Evolutionary conservation across 2,113 vertebrate genomes (phyloP).

Genomic region (Gasterosteus aculeatus): DNA sequence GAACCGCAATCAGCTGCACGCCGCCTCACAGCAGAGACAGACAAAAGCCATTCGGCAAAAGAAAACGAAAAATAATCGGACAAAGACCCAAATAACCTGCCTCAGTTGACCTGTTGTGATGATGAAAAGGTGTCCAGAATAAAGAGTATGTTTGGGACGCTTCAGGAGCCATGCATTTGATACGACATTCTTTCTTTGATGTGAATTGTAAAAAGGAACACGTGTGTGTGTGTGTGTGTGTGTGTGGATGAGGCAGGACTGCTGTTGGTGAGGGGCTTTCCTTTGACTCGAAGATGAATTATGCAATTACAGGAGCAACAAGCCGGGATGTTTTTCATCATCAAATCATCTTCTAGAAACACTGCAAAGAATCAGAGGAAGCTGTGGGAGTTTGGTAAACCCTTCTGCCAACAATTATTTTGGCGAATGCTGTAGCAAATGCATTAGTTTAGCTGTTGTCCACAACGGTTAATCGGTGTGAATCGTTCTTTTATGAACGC

Average conservation of each 20-base stretch:
- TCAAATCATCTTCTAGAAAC: not conserved
- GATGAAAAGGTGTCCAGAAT: slow-evolving; percentile 5
- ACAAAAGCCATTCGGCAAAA: slow-evolving; percentile 31
- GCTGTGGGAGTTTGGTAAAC: not conserved
- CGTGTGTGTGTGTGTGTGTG: not conserved
- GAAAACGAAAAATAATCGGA: slow-evolving; percentile 12
- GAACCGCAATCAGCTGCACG: slow-evolving; percentile 42
- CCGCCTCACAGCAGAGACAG: slow-evolving; percentile 15
- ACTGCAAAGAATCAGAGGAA: not conserved
- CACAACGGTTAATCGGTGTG: not conserved
- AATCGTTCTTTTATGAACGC: slow-evolving; percentile 8
- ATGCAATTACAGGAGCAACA: slow-evolving; percentile 29
- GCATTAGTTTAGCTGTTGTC: not conserved
- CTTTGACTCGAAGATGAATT: slow-evolving; percentile 34
- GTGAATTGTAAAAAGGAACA: slow-evolving; percentile 13
- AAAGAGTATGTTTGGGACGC: not conserved
- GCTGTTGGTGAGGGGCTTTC: slow-evolving; percentile 3
- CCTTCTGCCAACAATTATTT: not conserved
- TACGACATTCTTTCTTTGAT: not conserved
- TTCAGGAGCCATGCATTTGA: not conserved
- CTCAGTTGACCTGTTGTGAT: not conserved
- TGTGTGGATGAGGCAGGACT: not conserved
- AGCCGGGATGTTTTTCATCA: slow-evolving; percentile 24
- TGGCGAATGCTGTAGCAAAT: not conserved
- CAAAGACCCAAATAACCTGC: slow-evolving; percentile 5